Evolutionary conservation across 2,888 invertebrate species (phyloP), one percentile per base, ranked within the genome.

Genomic region (Caenorhabditis angaria): DNA sequence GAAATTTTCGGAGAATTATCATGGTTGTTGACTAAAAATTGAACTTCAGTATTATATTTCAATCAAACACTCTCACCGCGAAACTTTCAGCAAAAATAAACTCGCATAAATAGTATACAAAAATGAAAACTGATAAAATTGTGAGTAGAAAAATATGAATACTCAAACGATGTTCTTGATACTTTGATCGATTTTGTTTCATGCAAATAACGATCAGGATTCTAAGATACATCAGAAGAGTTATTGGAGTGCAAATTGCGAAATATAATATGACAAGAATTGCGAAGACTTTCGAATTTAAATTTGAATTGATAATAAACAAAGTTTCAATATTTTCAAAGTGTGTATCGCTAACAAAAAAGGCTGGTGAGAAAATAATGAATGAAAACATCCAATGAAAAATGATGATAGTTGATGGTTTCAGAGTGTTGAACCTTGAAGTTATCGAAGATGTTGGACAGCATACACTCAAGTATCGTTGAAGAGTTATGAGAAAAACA

Each of bases 391-490:
- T 32, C 6, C 10, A 32, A 8, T 32, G 32, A 8, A 32, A 8
- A 5, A 32, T 10, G 32, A 32, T 8, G 10, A 32, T 10, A 5
- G 10, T 32, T 8, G 10, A 32, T 32, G 32, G 32, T 32, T 32
- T 32, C 32, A 32, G 10, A 32, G 5, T 32, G 10, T 32, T 32
- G 6, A 32, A 32, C 32, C 10, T 32, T 32, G 32, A 5, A 32
- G 32, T 32, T 32, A 32, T 32, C 6, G 5, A 32, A 8, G 32
- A 32, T 10, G 5, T 32, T 10, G 63, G 55, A 5, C 27, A 20
- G n/a, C 68, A 69, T 2, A 69, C 63, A 2, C 58, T 53, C 22
- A 69, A 28, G 35, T 59, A 69, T 24, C 68, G 41, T 22, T 69
- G 63, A 5, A 50, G 48, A 2, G 63, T 56, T n/a, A 69, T 63